Percentiles rank a stretch among this genome's conserved stretches.
phyloP scores from a whole-genome alignment of 2,113 vertebrate species.

The Crypturellus undulatus region DNA sequence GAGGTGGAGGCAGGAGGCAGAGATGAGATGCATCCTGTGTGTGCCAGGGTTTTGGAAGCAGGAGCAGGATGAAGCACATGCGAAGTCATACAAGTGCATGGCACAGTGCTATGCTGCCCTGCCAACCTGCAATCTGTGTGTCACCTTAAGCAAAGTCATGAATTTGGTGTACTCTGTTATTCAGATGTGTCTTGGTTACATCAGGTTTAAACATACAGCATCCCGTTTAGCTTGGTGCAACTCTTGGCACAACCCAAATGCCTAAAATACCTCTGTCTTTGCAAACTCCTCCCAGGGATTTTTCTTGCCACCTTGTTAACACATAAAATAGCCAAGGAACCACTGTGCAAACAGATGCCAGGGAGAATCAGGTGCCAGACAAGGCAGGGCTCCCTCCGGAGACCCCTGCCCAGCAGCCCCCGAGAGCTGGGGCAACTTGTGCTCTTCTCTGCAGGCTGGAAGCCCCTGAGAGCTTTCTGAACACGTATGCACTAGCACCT shows the following conservation, averaged over 20 bases:
- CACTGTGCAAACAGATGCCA: background rate
- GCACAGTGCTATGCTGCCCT: background rate
- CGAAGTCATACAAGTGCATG: background rate
- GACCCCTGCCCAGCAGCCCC: background rate
- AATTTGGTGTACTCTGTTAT: constrained; percentile 1
- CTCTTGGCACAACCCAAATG: constrained; percentile 44
- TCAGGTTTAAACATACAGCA: constrained; percentile 67
- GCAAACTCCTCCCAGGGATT: background rate
- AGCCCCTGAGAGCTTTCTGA: background rate
- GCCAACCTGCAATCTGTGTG: background rate
- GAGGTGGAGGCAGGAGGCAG: background rate
- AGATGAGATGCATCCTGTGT: background rate
- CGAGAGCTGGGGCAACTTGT: background rate
- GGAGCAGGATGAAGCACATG: background rate
- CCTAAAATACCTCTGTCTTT: constrained; percentile 47
- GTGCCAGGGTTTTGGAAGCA: background rate
- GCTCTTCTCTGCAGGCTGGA: background rate
- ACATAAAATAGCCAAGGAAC: constrained; percentile 40
- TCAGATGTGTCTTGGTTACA: background rate
- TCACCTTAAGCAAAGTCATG: constrained; percentile 24
- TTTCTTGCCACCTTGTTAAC: constrained; percentile 47
- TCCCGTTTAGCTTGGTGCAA: constrained; percentile 54
- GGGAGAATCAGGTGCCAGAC: background rate
- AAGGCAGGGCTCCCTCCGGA: background rate
- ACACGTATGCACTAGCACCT: background rate